These are phyloP conservation scores for Anhinga rufa DNA, from an alignment of 2,113 vertebrate genomes.

Conservation along the genomic window DNA sequence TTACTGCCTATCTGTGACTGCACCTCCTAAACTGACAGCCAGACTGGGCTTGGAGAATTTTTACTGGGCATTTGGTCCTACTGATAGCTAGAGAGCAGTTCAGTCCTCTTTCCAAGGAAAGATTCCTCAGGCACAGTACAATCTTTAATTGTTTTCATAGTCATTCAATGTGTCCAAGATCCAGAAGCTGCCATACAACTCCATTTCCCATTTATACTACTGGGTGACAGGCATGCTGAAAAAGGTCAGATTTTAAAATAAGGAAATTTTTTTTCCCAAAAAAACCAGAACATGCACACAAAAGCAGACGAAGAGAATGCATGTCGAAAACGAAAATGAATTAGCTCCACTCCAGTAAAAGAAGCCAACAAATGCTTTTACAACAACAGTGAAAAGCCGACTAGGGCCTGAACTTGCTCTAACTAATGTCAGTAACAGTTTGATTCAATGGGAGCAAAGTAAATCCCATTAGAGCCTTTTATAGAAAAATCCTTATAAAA, in stretches of 20 bases:
- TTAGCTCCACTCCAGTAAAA: neutral
- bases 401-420: conserved; percentile 26
- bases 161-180: neutral
- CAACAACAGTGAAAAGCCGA: conserved; percentile 21
- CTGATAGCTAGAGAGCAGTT: neutral
- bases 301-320: neutral
- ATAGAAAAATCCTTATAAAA: conserved; percentile 38
- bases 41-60: neutral
- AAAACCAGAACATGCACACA: neutral
- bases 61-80: neutral
- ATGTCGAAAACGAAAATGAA: neutral
- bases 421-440: conserved; percentile 27
- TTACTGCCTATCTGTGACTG: neutral
- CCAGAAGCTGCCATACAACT: neutral
- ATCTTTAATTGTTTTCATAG: neutral
- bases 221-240: neutral
- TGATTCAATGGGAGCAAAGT: conserved; percentile 49
- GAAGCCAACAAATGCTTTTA: conserved; percentile 26
- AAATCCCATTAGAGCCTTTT: conserved; percentile 53
- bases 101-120: neutral
- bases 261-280: neutral
- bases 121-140: neutral
- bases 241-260: neutral
- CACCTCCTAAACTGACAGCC: neutral
- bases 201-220: neutral